Base-by-base conservation (phyloP, 2,888 invertebrate species). In the Cerceris ruficornis region DNA sequence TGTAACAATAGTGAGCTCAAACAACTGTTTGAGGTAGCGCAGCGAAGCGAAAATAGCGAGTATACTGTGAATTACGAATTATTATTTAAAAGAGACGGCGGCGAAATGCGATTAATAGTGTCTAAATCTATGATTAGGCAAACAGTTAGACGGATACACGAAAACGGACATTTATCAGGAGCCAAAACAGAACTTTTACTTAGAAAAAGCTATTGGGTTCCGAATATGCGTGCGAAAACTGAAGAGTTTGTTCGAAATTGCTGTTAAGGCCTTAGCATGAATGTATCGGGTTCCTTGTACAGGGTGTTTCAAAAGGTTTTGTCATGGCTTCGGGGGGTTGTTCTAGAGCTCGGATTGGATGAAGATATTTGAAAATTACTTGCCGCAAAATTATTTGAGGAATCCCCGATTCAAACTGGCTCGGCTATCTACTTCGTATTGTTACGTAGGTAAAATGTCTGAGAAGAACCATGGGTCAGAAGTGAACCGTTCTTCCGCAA, bases 61-160 rank as follows among this genome's bases (percentile, higher is more conserved):
- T 69, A 52, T 13, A 8, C 13, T 7, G 50, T 69, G 41, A 61
- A 61, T 43, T 28, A 50, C 7, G 55, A 54, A 2, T 14, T 69
- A 9, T 15, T 69, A n/a, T 61, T 54, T 54, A 69, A 46, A 11
- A 52, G 9, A n/a, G n/a, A 17, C 13, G 43, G 14, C 6, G 43
- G 28, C 14, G 59, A 68, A 9, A 50, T 50, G 6, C 9, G 13
- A 11, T 2, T 64, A 6, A 55, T 70, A 6, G 62, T 70, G 14
- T 58, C 70, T 14, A 62, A 55, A 14, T 6, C n/a, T 2, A 70
- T 70, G 64, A 62, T 64, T 41, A n/a, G 49, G 14, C 49, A 70
- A 6, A n/a, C 64, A 9, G 42, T 70, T 5, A 43, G 14, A 7
- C 70, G 57, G 0, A 15, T 15, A 13, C 70, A 70, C 13, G 70